Base-by-base conservation (phyloP, 2,888 invertebrate genomes). In the Cosmia pyralina region DNA sequence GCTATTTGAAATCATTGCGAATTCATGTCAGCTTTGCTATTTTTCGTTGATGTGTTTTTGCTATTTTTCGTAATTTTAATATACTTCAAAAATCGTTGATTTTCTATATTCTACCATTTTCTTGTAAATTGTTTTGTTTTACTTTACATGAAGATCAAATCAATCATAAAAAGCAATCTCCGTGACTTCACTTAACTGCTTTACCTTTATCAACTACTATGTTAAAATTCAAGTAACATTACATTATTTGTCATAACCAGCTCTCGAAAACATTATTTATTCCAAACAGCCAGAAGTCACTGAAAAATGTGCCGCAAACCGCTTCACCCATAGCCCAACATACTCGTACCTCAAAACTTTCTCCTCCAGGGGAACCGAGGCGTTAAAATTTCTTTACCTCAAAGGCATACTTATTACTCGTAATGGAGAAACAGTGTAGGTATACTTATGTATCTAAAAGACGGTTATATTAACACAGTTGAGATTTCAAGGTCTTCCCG, bases 271-370 rank as follows among this genome's bases (percentile, higher is more conserved):
- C 13, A 8, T 13, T 2, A 57, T 1, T 28, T 7, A 66, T 41
- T 22, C 13, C 13, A 10, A 55, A 41, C 2, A 19, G 11, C 28
- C 11, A 41, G 1, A 28, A n/a, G 4, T 13, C 6, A 4, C 4
- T 13, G 6, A 48, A 68, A 17, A 65, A 64, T 8, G 6, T 46
- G 34, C 1, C 13, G 11, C 17, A 41, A 73, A 41, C 4, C 64
- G 59, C 59, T 60, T 1, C 1, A 46, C n/a, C 2, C 2, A 4
- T 41, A 34, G 65, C 75, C 66, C 55, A 34, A 63, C 55, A 71
- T 38, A n/a, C n/a, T n/a, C n/a, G n/a, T n/a, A 11, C 41, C 17
- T n/a, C n/a, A 64, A 62, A 72, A 82, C 55, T 79, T 82, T 63
- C n/a, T 53, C n/a, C n/a, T 52, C 60, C 7, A 3, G 5, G 7